These are phyloP conservation scores for Dicentrarchus labrax DNA, from an alignment of 2,113 vertebrate species.

Conservation along the genomic window DNA sequence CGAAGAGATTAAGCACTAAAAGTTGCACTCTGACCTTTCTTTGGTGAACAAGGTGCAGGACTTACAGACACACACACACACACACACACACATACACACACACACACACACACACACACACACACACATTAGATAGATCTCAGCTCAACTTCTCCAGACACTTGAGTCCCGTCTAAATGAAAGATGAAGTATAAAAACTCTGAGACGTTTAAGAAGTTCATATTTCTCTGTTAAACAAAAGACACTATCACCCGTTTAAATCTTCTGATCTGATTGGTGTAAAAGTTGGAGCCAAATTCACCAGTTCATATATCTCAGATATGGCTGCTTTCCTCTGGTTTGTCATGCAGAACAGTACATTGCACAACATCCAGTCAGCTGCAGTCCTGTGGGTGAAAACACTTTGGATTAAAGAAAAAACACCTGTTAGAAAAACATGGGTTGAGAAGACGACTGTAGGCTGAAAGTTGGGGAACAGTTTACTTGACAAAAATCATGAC, in stretches of 20 bases:
- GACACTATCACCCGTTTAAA: neutral
- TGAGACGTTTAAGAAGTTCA: neutral
- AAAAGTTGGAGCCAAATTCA: slow-evolving; percentile 26
- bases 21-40: slow-evolving; percentile 21
- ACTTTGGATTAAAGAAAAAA: slow-evolving; percentile 19
- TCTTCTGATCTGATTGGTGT: slow-evolving; percentile 6
- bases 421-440: slow-evolving; percentile 8
- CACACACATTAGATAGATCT: too few species aligned
- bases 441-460: slow-evolving; percentile 7
- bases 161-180: slow-evolving; percentile 9
- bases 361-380: slow-evolving; percentile 54
- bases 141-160: too few species aligned
- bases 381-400: slow-evolving; percentile 42
- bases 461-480: neutral
- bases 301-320: slow-evolving; percentile 36
- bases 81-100: too few species aligned
- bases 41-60: slow-evolving; percentile 31
- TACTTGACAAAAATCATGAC: neutral
- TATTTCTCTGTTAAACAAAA: neutral
- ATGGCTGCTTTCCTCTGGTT: slow-evolving; percentile 31
- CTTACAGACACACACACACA: neutral
- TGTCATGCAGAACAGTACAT: neutral
- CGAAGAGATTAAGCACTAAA: slow-evolving; percentile 9
- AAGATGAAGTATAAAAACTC: slow-evolving; percentile 12
- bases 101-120: too few species aligned